Percentiles rank a stretch among this genome's conserved stretches.
Conservation (phyloP, 2,113 vertebrate genomes). For the Xenopus laevis region DNA sequence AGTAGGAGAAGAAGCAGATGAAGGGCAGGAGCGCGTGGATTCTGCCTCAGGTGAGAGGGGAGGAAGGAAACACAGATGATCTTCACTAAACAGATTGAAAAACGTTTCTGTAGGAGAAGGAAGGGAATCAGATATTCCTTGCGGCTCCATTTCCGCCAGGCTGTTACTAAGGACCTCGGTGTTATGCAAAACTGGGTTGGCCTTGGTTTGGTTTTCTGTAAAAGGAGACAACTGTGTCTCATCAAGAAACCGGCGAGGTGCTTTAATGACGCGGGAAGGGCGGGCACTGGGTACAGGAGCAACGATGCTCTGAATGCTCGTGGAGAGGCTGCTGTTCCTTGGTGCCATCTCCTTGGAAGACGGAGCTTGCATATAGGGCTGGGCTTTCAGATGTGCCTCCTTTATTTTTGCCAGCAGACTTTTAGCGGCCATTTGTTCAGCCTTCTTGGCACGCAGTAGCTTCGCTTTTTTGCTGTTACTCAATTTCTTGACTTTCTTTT, state of each 20-base stretch:
- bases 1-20: slow-evolving; percentile 44
- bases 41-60: slow-evolving; percentile 8
- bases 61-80: background rate
- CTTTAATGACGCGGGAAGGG: slow-evolving; percentile 85
- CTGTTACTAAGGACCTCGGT: slow-evolving; percentile 31
- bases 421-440: slow-evolving; percentile 62
- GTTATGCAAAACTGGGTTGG: slow-evolving; percentile 5
- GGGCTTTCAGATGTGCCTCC: slow-evolving; percentile 56
- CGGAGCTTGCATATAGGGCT: slow-evolving; percentile 46
- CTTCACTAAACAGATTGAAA: slow-evolving; percentile 5
- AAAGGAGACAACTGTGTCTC: slow-evolving; percentile 40
- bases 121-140: slow-evolving; percentile 12
- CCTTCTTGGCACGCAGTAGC: slow-evolving; percentile 45
- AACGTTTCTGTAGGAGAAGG: slow-evolving; percentile 10
- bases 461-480: background rate
- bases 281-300: slow-evolving; percentile 86
- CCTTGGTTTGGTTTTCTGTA: background rate
- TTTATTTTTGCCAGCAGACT: slow-evolving; percentile 61
- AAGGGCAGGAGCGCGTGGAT: slow-evolving; percentile 1
- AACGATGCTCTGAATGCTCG: slow-evolving; percentile 69
- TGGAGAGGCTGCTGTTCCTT: slow-evolving; percentile 53
- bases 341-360: slow-evolving; percentile 49
- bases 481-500: background rate
- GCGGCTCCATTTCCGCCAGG: slow-evolving; percentile 4
- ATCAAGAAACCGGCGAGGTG: slow-evolving; percentile 85